Evolutionary conservation across 2,797 vertebrate genomes (phyloP), one percentile per base, ranked within the genome.

Genomic region (Antennarius maculatus): DNA sequence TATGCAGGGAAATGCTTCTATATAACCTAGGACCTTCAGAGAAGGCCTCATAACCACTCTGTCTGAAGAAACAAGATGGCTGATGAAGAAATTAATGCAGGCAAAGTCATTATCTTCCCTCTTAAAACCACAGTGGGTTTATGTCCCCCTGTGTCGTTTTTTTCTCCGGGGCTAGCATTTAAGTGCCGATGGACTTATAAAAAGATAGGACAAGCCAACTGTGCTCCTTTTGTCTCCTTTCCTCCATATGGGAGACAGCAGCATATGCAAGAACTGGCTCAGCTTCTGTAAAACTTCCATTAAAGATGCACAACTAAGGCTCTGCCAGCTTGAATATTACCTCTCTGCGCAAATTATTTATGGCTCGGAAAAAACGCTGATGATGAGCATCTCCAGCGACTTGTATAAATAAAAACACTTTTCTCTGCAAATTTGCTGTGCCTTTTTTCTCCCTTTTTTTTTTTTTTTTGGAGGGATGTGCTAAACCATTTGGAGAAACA

Each of bases 271-370:
- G 87, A 92, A 92, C 93, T 93, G 91, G 88, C 92, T 89, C 83
- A 42, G 89, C 91, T 94, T 94, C 93, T 94, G 94, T 92, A 92
- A 94, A 94, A 93, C 83, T 90, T 91, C 93, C 92, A 94, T 94
- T 94, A 93, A 94, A 94, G 93, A 95, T 95, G 93, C 92, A 94
- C 94, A 94, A 94, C 91, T 94, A 94, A 93, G 90, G 90, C 92
- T 94, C 90, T 87, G 91, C 93, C 93, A 94, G 93, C 93, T 94
- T 94, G 93, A 93, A 93, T 93, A 95, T 95, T 95, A 94, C 93
- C 91, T 91, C 91, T 93, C 91, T 85, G 88, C 84, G 90, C 92
- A 92, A 93, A 95, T 94, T 95, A 95, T 94, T 95, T 93, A 94
- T 94, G 91, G 90, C 84, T 90, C 77, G 77, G 88, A 90, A 92